Evolutionary conservation across 2,888 invertebrate species (phyloP), one percentile per base, ranked within the genome.

Genomic region (Orthosia incerta): DNA sequence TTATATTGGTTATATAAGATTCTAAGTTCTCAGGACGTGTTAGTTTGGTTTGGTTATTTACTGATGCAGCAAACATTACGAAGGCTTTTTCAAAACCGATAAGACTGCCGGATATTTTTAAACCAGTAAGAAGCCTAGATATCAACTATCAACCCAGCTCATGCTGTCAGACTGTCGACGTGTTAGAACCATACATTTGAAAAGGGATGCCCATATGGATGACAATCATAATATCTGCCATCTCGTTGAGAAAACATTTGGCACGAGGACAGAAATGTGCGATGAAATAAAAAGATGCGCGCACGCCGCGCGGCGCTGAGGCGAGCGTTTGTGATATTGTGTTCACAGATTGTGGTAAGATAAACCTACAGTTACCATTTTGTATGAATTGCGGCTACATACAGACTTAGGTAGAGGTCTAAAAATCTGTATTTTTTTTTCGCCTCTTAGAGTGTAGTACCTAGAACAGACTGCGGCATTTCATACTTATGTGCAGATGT

Each of bases 181-280:
- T 31, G 31, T 31, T 31, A 31, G 7, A 31, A 31, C 31, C 31
- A 0, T 31, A 31, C 7, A 31, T 31, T 31, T 31, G 31, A 31
- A 31, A 7, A 31, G 7, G 31, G 31, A 31, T 7, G 31, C 7
- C 31, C 31, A 31, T 31, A 7, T 31, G 1, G 7, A 31, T 26
- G 31, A 7, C 7, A 31, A 7, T 31, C 66, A 56, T 50, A 71
- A 51, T 51, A 82, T 76, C 71, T 18, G 18, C 18, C 26, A 31
- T 46, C 20, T 61, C 39, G 51, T 56, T 53, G 7, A 13, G 48
- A 23, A 56, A 78, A 82, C 59, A 71, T 77, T 67, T 5, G 66
- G 78, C 79, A 77, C 78, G 66, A 66, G 82, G 23, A 45, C 26
- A n/a, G 18, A 57, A 50, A 50, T 60, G 63, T 55, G 0, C 2